phyloP scores from a whole-genome alignment of 2,113 vertebrate genomes.

The Sapajus apella region DNA sequence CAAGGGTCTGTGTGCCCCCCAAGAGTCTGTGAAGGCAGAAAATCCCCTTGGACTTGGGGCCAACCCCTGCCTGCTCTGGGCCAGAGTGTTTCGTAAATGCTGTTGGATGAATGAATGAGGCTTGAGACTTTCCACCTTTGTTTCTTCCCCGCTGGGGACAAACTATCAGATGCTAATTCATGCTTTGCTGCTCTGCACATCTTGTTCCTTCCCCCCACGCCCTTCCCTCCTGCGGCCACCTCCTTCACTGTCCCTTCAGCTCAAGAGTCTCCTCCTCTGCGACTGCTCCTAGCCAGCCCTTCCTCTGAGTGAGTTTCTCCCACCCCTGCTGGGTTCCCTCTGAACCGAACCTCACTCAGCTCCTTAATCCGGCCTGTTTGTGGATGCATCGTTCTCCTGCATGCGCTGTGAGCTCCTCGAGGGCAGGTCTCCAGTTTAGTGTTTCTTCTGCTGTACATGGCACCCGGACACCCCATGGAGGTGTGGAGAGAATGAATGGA shows the following conservation, averaged over 20 bases:
- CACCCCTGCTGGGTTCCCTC: neutral
- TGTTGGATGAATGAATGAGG: neutral
- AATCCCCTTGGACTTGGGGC: accelerated
- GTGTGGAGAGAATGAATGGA: neutral
- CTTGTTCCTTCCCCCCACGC: neutral
- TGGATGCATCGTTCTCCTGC: accelerated
- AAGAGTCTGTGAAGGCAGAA: neutral
- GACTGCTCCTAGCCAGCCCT: accelerated
- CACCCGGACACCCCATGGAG: accelerated
- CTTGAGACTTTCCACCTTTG: neutral
- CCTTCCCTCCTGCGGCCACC: neutral
- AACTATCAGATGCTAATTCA: accelerated
- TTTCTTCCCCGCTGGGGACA: accelerated
- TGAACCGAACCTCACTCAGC: neutral
- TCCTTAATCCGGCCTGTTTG: neutral
- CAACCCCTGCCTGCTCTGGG: neutral
- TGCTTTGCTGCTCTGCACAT: neutral
- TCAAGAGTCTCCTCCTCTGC: neutral
- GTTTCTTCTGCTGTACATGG: neutral
- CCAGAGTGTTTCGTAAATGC: accelerated
- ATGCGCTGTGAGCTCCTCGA: neutral
- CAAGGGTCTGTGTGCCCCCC: neutral
- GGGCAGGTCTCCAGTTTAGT: neutral
- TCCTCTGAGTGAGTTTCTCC: neutral
- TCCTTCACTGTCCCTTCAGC: neutral